Percentiles rank a stretch among this genome's conserved stretches.
phyloP scores from a whole-genome alignment of 37 sponge, comb jelly and placozoan species.

The Beroe ovata region DNA sequence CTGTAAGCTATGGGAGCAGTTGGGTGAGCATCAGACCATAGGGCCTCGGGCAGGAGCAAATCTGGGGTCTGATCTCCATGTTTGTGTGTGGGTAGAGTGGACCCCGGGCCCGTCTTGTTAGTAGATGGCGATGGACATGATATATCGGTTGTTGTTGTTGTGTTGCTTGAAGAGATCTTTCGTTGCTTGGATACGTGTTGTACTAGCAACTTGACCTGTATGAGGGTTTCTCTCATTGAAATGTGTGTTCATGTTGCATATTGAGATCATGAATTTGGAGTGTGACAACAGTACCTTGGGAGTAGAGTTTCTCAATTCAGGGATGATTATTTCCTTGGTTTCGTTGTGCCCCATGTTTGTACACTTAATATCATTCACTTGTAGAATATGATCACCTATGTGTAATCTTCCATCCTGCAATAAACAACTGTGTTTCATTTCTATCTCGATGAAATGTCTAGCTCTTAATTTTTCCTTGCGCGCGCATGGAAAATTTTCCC shows the following conservation, averaged over 20 bases:
- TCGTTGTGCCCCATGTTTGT: conserved; percentile 25
- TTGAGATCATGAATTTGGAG: no score
- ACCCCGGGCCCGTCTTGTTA: conserved; percentile 11
- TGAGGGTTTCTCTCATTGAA: no score
- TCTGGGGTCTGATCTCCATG: conserved; percentile 9
- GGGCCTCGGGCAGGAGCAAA: conserved; percentile 44
- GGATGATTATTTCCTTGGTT: conserved; percentile 32
- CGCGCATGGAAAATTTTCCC: conserved; percentile 23
- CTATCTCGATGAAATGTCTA: no score
- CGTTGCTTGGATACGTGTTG: neutral
- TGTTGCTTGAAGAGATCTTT: neutral
- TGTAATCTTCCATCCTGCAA: conserved; percentile 56
- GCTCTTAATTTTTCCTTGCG: no score
- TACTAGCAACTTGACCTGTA: conserved; percentile 15
- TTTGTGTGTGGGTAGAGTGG: conserved; percentile 48
- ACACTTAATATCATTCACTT: conserved; percentile 62
- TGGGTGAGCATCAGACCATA: conserved; percentile 58
- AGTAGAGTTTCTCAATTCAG: conserved; percentile 55
- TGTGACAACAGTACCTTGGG: no score
- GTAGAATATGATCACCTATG: conserved; percentile 47
- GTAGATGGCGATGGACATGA: neutral
- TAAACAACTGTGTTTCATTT: no score
- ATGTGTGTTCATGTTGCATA: no score
- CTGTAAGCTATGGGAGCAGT: conserved; percentile 59
- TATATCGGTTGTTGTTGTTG: neutral